Base-by-base conservation (phyloP, 1,140 invertebrate genomes). In the Hydropsyche tenuis region DNA sequence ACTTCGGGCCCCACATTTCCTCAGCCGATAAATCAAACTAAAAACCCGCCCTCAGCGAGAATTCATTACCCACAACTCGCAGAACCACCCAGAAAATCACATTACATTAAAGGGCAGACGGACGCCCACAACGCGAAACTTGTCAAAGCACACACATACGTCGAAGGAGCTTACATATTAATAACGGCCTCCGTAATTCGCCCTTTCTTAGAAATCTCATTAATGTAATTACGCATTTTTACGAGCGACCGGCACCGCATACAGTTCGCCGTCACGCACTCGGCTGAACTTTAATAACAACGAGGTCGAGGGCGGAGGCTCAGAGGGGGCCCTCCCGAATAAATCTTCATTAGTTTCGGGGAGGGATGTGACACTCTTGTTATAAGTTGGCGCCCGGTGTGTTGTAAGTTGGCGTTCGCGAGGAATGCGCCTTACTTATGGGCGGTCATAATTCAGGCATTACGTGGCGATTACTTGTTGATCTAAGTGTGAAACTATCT, bases 291-390 rank as follows among this genome's bases (percentile, higher is more conserved):
- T 66, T 66, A 42, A 66, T 66, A 66, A 66, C 42, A 18, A 14
- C 37, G 12, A 43, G 30, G 16, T 43, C 22, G 63, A 16, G 25
- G 18, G 27, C n/a, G n/a, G 23, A n/a, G n/a, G 25, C 18, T 37
- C 30, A 37, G 30, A 9, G 30, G 30, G 30, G 3, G 30, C 20
- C 16, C 16, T 1, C 43, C 23, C 5, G 65, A 45, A 68, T 68
- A 68, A 68, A 68, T 68, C 65, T 68, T 68, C 65, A 68, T 68
- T 68, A 68, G 65, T 68, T 60, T 68, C 43, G 45, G 65, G 62
- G 65, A 45, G 48, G 65, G 65, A 48, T 68, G 65, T 68, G 65
- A 68, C 65, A 68, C 65, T 43, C 65, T 68, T 68, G 65, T 68
- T 68, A 68, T 68, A 68, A 68, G 65, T 68, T 68, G 9, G n/a